phyloP scores from a whole-genome alignment of 2,888 invertebrate species.

The Tricholauxania praeusta region DNA sequence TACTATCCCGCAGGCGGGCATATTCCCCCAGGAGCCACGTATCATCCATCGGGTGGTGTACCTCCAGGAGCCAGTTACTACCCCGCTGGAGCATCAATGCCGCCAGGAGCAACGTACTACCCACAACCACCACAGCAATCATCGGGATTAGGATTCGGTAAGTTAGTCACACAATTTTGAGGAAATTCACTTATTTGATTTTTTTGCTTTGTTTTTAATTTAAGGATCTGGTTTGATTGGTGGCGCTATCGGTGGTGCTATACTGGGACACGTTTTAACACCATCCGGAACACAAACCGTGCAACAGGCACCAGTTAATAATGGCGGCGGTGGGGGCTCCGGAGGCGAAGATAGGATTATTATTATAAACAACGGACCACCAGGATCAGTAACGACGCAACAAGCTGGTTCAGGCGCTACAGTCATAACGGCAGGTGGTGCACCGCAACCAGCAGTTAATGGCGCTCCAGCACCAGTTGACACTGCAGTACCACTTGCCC shows the following conservation, averaged over 20 bases:
- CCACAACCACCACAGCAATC: conserved; percentile 60
- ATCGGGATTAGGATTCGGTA: conserved; percentile 66
- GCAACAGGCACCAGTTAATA: conserved; percentile 51
- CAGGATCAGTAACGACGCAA: conserved; percentile 55
- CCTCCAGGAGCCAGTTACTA: conserved; percentile 54
- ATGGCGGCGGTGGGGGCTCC: conserved; percentile 50
- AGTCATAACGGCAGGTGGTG: conserved; percentile 49
- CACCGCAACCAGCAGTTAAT: conserved; percentile 45
- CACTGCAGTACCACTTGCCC: conserved; percentile 45
- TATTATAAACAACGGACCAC: conserved; percentile 64
- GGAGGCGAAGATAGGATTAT: conserved; percentile 61
- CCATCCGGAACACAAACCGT: conserved; percentile 57
- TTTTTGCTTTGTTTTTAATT: background rate
- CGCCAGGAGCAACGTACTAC: conserved; percentile 58
- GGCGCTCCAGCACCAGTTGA: conserved; percentile 45
- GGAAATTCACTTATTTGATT: no score
- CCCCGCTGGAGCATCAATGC: conserved; percentile 54
- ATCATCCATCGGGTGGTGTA: conserved; percentile 47
- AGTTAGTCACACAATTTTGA: conserved; percentile 36
- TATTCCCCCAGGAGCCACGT: conserved; percentile 50
- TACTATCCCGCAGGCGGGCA: conserved; percentile 50
- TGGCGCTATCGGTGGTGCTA: conserved; percentile 64
- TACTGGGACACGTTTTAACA: conserved; percentile 63
- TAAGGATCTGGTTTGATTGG: conserved; percentile 64
- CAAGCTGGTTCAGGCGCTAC: conserved; percentile 52